Conservation (phyloP, 2,888 invertebrate genomes). For the Lymantria monacha region DNA sequence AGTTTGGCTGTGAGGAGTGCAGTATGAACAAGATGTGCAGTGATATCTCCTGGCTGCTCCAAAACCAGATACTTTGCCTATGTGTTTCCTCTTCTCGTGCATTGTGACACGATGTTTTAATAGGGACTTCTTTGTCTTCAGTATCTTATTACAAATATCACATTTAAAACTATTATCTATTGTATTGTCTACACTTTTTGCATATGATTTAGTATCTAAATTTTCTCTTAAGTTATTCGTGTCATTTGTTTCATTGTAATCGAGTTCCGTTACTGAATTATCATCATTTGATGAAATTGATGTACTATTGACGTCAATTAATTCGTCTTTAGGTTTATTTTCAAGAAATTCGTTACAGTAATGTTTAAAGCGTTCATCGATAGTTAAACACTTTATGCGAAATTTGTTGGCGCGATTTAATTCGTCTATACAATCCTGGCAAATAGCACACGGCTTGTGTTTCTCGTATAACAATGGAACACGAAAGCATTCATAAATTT, state of each 20-base stretch:
- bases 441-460: constrained; percentile 53
- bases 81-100: constrained; percentile 63
- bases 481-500: constrained; percentile 59
- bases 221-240: not conserved
- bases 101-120: constrained; percentile 58
- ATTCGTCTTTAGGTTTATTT: constrained; percentile 11
- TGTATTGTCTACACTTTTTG: not conserved
- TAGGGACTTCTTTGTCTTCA: constrained; percentile 57
- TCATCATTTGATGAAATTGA: constrained; percentile 16
- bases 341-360: constrained; percentile 21
- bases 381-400: constrained; percentile 55
- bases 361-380: constrained; percentile 48
- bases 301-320: constrained; percentile 6
- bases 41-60: constrained; percentile 62
- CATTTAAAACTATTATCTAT: constrained; percentile 37
- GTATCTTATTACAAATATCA: constrained; percentile 52
- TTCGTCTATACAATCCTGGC: constrained; percentile 52
- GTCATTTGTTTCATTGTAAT: not conserved
- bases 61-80: constrained; percentile 64
- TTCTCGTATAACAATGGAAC: constrained; percentile 44
- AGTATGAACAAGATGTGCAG: constrained; percentile 68
- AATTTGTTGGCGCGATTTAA: constrained; percentile 54
- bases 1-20: constrained; percentile 72
- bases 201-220: not conserved
- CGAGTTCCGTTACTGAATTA: constrained; percentile 14